Base-by-base conservation (phyloP, 2,113 vertebrate species). In the Datnioides undecimradiatus region DNA sequence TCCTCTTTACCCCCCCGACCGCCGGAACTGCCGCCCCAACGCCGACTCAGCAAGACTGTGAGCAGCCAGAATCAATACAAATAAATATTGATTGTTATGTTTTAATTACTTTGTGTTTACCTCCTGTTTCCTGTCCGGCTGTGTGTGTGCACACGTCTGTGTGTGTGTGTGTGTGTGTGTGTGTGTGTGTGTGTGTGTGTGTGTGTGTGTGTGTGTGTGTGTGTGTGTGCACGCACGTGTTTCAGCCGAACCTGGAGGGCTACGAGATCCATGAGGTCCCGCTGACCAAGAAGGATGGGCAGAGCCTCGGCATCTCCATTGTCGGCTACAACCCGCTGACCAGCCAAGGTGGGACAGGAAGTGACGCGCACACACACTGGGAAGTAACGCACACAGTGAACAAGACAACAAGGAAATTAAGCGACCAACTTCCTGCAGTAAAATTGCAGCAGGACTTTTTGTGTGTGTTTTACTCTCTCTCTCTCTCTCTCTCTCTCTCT, bases 271-370 rank as follows among this genome's bases (percentile, higher is more conserved):
- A 96, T 0, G 94, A 98, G 17, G 96, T 99, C 72, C 88, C 96
- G 43, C 93, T 99, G 55, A 72, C 87, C 58, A 99, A 96, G 91
- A 96, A 96, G 83, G 96, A 97, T 12, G 97, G 96, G 1, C 97
- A 99, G 89, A 98, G 98, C 80, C 95, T 99, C 17, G 98, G 98
- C 0, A 97, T 99, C 94, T 97, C 97, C 84, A 97, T 99, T 84
- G 91, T 98, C 66, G 97, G 97, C 10, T 96, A 96, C 91, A 95
- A 95, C 87, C 95, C 96, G 34, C 78, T 92, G 0, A 92, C 91
- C 81, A 95, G 94, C 46, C 51, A 93, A 60, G 97, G 98, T 98
- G 87, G 29, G 49, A 17, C 29, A 0, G 27, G 27, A 36, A 5
- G 14, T 23, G 21, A 16, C 33, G 27, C 57, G 33, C 31, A 27